Evolutionary conservation across 1,140 invertebrate species (phyloP), one percentile per base, ranked within the genome.

Genomic region (Pentalonia nigronervosa): DNA sequence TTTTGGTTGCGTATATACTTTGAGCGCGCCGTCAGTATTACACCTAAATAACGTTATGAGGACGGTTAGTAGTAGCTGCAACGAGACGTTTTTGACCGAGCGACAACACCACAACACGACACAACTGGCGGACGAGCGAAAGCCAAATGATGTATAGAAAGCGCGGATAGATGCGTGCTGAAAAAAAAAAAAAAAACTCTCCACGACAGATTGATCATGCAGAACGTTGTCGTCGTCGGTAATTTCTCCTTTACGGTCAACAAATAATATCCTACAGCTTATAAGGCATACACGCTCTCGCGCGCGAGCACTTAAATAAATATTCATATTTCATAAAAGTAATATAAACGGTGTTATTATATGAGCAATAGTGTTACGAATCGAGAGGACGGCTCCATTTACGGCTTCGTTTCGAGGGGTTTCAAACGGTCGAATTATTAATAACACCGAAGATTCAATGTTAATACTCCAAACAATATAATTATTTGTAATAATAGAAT

Each of bases 61-160:
- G 86, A 87, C 48, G 87, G n/a, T n/a, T n/a, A n/a, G 11, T 11
- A 34, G 14, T n/a, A 76, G 7, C 60, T 76, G 60, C n/a, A 17
- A 76, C n/a, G 60, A n/a, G 34, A 83, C 34, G 34, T 81, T 81
- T 81, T 21, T 21, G n/a, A 84, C 2, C 7, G 83, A 45, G 60
- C 53, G 89, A 45, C 23, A 23, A 9, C 23, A 21, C 20, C 2
- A 30, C 41, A 25, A 60, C 89, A 60, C 89, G 56, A 90, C 89
- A n/a, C 53, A 88, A 94, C 94, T 30, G 94, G 67, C 91, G 91
- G 81, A 93, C 91, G 91, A 48, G 91, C 91, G 91, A 93, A 93
- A 93, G 91, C 91, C 91, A 36, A 93, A 86, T 93, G 91, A 81
- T 48, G 36, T 48, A 53, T 86, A 93, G 91, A 93, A 93, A 93